Evolutionary conservation across 1,140 invertebrate species (phyloP).

Genomic region (Cydia fagiglandana): DNA sequence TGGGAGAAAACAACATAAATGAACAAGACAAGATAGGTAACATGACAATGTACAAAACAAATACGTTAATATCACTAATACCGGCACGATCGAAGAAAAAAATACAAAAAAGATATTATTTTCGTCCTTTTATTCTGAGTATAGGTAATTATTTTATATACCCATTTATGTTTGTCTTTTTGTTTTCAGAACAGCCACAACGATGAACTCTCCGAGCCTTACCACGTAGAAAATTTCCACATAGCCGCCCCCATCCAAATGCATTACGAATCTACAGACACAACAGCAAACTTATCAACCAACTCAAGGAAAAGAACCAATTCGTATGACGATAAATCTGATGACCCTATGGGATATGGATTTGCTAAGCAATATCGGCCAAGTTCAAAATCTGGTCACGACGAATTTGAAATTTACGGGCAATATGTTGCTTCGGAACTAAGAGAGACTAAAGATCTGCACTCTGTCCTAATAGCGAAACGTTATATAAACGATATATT

Average conservation of each 20-base stretch:
- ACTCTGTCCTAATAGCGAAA: conserved; percentile 26
- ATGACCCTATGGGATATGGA: background rate
- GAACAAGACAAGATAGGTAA: too few species aligned
- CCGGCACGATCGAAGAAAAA: too few species aligned
- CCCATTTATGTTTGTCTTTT: background rate
- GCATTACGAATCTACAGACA: background rate
- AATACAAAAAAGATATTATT: too few species aligned
- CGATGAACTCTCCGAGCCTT: background rate
- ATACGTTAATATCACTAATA: too few species aligned
- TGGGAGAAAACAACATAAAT: too few species aligned
- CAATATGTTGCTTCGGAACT: conserved; percentile 34
- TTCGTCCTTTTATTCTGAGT: too few species aligned
- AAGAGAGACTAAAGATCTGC: conserved; percentile 5
- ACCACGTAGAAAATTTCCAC: background rate
- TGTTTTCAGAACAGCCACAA: background rate
- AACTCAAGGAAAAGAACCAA: background rate
- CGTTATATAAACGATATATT: conserved; percentile 32
- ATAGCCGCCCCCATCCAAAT: background rate
- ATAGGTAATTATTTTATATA: too few species aligned
- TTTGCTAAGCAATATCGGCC: background rate
- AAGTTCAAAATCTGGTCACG: background rate
- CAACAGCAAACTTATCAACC: background rate
- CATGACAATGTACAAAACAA: too few species aligned
- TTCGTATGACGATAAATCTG: background rate
- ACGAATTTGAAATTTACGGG: conserved; percentile 34